A percentile compares a stretch with the other conserved stretches of the same genome.
Conservation (phyloP, 2,113 vertebrate genomes). For the Embiotoca jacksoni region DNA sequence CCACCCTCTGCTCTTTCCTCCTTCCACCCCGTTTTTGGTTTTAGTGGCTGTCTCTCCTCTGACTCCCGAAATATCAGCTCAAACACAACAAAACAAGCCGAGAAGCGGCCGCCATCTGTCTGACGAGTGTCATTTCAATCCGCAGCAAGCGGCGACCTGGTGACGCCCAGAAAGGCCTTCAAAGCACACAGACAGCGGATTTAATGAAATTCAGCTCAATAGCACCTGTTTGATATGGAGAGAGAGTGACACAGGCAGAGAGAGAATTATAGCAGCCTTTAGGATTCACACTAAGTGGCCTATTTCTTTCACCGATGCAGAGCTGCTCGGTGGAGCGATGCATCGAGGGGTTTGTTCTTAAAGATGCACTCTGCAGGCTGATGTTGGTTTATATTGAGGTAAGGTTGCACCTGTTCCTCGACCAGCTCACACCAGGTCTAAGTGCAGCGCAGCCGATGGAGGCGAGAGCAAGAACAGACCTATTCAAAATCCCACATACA, state of each 20-base stretch:
- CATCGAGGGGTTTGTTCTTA: too few relatives aligned
- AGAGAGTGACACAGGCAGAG: background rate
- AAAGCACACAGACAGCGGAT: slow-evolving; percentile 25
- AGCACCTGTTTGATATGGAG: slow-evolving; percentile 48
- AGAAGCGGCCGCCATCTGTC: slow-evolving; percentile 10
- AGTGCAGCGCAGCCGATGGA: too few relatives aligned
- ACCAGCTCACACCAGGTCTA: too few relatives aligned
- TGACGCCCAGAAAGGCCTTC: slow-evolving; percentile 20
- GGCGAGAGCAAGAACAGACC: too few relatives aligned
- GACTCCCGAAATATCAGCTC: slow-evolving; percentile 4
- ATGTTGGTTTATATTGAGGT: too few relatives aligned
- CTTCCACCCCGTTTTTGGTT: background rate
- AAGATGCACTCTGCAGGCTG: too few relatives aligned
- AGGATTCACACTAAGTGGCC: too few relatives aligned
- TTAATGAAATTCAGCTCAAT: slow-evolving; percentile 55
- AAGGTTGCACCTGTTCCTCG: too few relatives aligned
- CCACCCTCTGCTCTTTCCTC: background rate
- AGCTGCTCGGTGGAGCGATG: too few relatives aligned
- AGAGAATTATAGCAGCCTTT: too few relatives aligned
- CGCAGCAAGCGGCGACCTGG: slow-evolving; percentile 20
- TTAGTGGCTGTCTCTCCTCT: background rate
- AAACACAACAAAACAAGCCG: slow-evolving; percentile 38
- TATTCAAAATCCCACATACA: too few relatives aligned
- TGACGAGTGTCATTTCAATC: slow-evolving; percentile 54
- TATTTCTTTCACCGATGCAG: too few relatives aligned